A percentile compares a stretch with the other conserved stretches of the same genome.
These are phyloP conservation scores for Heliconius hewitsoni DNA, from an alignment of 1,140 invertebrate species.

Conservation along the genomic window DNA sequence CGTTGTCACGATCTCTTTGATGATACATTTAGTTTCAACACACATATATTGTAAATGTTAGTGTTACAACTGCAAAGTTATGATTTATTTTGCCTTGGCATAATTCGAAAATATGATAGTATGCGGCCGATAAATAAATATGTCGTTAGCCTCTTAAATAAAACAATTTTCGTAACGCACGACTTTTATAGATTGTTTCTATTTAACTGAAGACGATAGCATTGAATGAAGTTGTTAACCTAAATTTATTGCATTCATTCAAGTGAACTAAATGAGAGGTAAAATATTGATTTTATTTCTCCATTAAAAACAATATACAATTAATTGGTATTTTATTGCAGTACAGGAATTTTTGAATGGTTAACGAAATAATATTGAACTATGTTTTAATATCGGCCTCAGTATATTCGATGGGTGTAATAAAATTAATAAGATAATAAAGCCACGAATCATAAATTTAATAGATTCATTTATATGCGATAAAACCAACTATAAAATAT, in stretches of 20 bases:
- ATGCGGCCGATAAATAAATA: constrained; percentile 28
- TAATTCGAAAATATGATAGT: constrained; percentile 34
- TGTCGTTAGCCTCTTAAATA: constrained; percentile 21
- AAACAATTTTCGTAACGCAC: constrained; percentile 19
- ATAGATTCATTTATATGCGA: constrained; percentile 76
- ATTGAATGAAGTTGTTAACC: constrained; percentile 13
- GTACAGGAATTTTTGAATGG: constrained; percentile 17
- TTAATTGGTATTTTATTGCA: constrained; percentile 22
- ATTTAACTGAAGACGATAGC: neutral
- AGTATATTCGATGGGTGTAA: constrained; percentile 44
- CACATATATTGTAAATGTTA: constrained; percentile 34
- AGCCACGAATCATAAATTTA: constrained; percentile 67
- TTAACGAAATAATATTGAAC: constrained; percentile 18
- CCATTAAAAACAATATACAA: constrained; percentile 18
- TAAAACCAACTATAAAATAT: constrained; percentile 76
- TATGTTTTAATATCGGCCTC: constrained; percentile 22
- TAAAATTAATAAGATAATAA: constrained; percentile 65
- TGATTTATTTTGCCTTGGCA: constrained; percentile 61
- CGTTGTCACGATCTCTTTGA: constrained; percentile 60
- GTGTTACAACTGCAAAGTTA: constrained; percentile 48
- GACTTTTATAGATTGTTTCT: neutral
- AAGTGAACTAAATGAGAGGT: neutral
- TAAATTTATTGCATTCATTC: neutral
- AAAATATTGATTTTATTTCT: constrained; percentile 13
- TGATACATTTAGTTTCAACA: constrained; percentile 54